Percentiles rank a stretch among this genome's conserved stretches.
These are phyloP conservation scores for Hyphantria cunea DNA, from an alignment of 1,140 invertebrate species.

Conservation along the genomic window DNA sequence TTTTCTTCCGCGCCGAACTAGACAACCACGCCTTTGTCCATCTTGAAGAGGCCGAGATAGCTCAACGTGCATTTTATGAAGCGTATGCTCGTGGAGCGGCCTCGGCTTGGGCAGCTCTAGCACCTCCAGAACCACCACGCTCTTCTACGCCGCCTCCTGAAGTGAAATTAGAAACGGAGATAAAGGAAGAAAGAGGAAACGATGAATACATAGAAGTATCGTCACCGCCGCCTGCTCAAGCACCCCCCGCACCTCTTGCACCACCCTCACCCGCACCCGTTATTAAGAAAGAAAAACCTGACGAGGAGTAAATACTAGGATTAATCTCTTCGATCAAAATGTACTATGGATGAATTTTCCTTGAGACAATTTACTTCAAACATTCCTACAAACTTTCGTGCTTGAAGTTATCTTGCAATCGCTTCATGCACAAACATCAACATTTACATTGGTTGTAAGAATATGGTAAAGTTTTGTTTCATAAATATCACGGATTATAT, in stretches of 20 bases:
- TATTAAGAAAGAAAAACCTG: constrained; percentile 72
- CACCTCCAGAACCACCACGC: constrained; percentile 50
- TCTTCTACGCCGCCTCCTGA: constrained; percentile 39
- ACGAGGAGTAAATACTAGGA: constrained; percentile 50
- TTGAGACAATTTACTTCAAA: too few relatives aligned
- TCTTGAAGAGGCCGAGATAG: constrained; percentile 76
- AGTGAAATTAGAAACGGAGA: constrained; percentile 66
- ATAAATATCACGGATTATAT: too few relatives aligned
- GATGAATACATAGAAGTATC: constrained; percentile 76
- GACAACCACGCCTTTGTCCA: constrained; percentile 91
- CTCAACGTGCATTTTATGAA: constrained; percentile 73
- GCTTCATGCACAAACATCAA: too few relatives aligned
- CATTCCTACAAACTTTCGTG: too few relatives aligned
- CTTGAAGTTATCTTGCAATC: too few relatives aligned
- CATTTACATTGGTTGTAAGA: too few relatives aligned
- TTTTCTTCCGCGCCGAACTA: constrained; percentile 95
- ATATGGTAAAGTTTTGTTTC: too few relatives aligned
- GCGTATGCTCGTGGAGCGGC: constrained; percentile 71
- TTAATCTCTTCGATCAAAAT: too few relatives aligned
- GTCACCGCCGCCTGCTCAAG: constrained; percentile 52
- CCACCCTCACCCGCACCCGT: constrained; percentile 37
- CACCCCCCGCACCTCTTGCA: constrained; percentile 37
- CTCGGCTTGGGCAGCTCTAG: constrained; percentile 66
- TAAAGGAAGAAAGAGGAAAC: constrained; percentile 64
- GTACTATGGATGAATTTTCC: too few relatives aligned